Evolutionary conservation across 2,113 vertebrate genomes (phyloP).

Genomic region (Labeo catla): DNA sequence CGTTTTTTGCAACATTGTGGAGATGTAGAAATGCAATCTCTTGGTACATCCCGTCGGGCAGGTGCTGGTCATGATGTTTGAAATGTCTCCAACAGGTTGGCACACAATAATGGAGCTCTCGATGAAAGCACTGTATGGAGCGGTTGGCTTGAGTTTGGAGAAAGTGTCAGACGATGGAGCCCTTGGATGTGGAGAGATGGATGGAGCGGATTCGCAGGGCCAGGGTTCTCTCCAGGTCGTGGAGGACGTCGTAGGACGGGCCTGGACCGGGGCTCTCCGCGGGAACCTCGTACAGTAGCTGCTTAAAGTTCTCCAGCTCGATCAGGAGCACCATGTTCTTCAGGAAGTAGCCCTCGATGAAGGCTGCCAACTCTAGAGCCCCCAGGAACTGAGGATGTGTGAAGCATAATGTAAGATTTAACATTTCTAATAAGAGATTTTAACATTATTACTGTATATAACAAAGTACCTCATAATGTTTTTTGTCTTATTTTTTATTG

Average conservation of each 20-base stretch:
- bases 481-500: background rate
- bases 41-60: background rate
- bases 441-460: background rate
- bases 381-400: conserved; percentile 71
- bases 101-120: conserved; percentile 27
- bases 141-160: background rate
- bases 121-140: background rate
- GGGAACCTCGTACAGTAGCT: conserved; percentile 88
- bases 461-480: background rate
- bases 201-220: conserved; percentile 95
- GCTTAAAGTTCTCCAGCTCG: conserved; percentile 91
- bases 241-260: conserved; percentile 82
- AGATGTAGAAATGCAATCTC: conserved; percentile 5
- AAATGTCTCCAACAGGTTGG: conserved; percentile 26
- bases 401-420: background rate
- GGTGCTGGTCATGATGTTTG: conserved; percentile 6
- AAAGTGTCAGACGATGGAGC: conserved; percentile 87
- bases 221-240: conserved; percentile 95
- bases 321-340: conserved; percentile 83
- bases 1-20: background rate
- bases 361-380: conserved; percentile 75
- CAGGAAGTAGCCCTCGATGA: conserved; percentile 82
- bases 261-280: conserved; percentile 80
- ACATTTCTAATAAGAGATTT: background rate
- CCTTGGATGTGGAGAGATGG: conserved; percentile 97